Evolutionary conservation across 1,140 invertebrate species (phyloP), one percentile per base, ranked within the genome.

Genomic region (Pararge aegeria): DNA sequence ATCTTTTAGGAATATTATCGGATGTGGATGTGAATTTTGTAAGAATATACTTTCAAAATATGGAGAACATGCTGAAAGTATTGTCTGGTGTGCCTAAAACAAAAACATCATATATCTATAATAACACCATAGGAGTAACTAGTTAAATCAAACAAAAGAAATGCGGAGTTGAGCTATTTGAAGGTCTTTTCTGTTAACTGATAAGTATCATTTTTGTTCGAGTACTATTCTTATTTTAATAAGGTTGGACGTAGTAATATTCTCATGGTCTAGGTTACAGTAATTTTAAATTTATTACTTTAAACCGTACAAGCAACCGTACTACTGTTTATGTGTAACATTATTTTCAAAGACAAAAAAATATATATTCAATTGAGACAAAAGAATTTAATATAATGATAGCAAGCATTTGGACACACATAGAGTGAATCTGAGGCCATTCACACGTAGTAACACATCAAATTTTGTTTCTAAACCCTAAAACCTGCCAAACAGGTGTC

Each of bases 41-140:
- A 97, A 92, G 90, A 98, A 97, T 90, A 98, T 94, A 86, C 93
- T 95, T 92, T 98, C 96, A 90, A 98, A 98, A 92, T 98, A 98
- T 54, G 96, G 96, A 91, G 96, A 97, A 91, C 97, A 98, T 66
- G 97, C 97, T 42, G 97, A 97, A 51, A 98, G 91, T 87, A 98
- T 97, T 56, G 96, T 96, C 91, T 97, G 96, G 91, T 98, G 97
- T 69, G 97, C 97, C 92, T 93, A 79, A 68, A 90, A 90, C 67
- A 84, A 85, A 54, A 71, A 60, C 30, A n/a, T n/a, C n/a, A 52
- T 42, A 29, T 21, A 55, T 24, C 34, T 61, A 59, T 55, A 58
- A 56, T 58, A 59, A 55, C 15, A 29, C 16, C 37, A 24, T 19
- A 46, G 34, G 51, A 56, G n/a, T 13, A 29, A 54, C 15, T 44